A percentile compares a stretch with the other conserved stretches of the same genome.
Conservation (phyloP, 2,797 vertebrate genomes). For the Acanthiza pusilla region DNA sequence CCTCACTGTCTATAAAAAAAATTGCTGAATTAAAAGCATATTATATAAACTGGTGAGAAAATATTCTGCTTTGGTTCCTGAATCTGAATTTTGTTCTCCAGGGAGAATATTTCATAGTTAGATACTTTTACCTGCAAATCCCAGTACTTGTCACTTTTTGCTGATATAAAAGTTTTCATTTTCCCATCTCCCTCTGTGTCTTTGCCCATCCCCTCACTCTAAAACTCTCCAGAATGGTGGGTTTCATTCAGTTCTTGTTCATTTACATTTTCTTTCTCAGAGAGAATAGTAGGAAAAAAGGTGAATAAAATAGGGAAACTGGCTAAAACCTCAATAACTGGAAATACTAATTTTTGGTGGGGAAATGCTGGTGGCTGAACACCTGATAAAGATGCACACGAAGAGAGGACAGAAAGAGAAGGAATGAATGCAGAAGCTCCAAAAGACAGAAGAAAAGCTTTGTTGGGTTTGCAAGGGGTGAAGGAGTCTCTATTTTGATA, state of each 20-base stretch:
- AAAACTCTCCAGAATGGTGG: neutral
- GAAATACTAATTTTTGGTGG: neutral
- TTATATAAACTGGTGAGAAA: neutral
- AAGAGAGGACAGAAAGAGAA: neutral
- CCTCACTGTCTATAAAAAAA: neutral
- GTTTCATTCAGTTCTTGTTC: neutral
- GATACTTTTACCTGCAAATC: neutral
- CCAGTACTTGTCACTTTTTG: neutral
- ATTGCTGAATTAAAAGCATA: neutral
- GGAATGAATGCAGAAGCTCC: neutral
- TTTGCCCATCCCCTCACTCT: neutral
- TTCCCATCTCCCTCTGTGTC: neutral
- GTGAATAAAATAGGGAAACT: neutral
- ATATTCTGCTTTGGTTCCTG: neutral
- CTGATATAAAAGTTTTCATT: neutral
- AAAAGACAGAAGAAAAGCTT: neutral
- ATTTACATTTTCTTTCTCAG: neutral
- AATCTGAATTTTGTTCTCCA: neutral
- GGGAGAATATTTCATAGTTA: neutral
- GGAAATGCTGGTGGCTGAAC: neutral
- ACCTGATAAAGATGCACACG: neutral
- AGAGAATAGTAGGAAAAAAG: neutral
- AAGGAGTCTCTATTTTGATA: neutral
- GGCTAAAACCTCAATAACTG: neutral
- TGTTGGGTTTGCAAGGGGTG: neutral